A percentile compares a stretch with the other conserved stretches of the same genome.
phyloP scores from a whole-genome alignment of 2,113 vertebrate genomes.

The Verasper variegatus region DNA sequence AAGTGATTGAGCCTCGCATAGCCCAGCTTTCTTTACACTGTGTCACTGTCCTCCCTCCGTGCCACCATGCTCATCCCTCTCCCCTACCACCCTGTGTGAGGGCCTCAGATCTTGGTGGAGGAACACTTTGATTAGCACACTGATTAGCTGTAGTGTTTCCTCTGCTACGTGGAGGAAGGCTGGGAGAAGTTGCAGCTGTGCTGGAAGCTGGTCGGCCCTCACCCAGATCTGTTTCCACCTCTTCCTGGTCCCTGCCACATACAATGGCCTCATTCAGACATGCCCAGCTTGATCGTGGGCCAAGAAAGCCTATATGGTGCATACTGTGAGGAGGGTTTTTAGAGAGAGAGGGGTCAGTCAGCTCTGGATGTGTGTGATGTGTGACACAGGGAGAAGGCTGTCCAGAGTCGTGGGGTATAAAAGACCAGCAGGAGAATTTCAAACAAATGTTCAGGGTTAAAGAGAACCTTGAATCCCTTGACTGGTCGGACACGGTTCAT shows the following conservation, averaged over 20 bases:
- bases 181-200: conserved; percentile 53
- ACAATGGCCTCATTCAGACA: conserved; percentile 76
- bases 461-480: background rate
- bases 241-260: conserved; percentile 49
- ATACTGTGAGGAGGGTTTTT: conserved; percentile 16
- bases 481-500: background rate
- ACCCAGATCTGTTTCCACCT: conserved; percentile 52
- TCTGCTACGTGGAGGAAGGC: conserved; percentile 36
- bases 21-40: background rate
- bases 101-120: background rate
- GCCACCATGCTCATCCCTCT: background rate
- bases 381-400: conserved; percentile 4
- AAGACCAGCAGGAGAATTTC: background rate
- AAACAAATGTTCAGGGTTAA: background rate
- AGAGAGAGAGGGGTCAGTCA: conserved; percentile 21
- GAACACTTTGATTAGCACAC: conserved; percentile 32
- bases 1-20: background rate
- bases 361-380: conserved; percentile 33
- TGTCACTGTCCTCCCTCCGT: no score
- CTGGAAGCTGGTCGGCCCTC: conserved; percentile 25
- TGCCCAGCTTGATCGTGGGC: conserved; percentile 21
- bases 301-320: conserved; percentile 28
- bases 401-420: background rate
- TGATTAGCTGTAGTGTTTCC: conserved; percentile 46
- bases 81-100: background rate